phyloP scores from a whole-genome alignment of 92 coral and sea anemone species.

The Umimayanthus kanabou region DNA sequence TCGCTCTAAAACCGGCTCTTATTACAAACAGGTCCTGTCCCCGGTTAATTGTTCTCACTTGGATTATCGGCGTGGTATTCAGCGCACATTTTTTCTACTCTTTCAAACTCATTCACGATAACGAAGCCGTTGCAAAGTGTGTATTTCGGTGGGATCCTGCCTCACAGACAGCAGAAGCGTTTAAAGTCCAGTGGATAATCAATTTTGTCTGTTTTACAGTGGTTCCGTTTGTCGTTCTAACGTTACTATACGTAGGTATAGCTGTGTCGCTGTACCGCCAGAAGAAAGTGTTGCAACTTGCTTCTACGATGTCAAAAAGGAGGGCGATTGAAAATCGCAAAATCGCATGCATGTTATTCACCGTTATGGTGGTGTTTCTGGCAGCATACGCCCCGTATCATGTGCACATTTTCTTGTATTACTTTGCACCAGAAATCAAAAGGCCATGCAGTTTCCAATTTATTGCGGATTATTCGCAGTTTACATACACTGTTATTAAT shows the following conservation, averaged over 20 bases:
- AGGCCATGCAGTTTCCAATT: conserved; percentile 34
- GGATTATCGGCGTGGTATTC: conserved; percentile 19
- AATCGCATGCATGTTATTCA: conserved; percentile 13
- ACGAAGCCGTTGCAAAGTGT: not conserved
- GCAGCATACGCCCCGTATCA: conserved; percentile 28
- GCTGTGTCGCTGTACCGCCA: conserved; percentile 34
- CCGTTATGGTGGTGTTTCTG: conserved; percentile 23
- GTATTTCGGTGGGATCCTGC: conserved; percentile 25
- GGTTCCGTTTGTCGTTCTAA: conserved; percentile 13
- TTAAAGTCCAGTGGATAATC: conserved; percentile 33
- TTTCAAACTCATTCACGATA: conserved; percentile 6
- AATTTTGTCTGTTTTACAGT: conserved; percentile 38
- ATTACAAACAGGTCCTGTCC: conserved; percentile 23
- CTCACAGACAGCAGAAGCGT: conserved; percentile 27
- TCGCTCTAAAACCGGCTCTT: conserved; percentile 34
- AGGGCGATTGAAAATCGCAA: conserved; percentile 26
- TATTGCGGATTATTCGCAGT: conserved; percentile 41
- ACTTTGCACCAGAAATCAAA: conserved; percentile 7
- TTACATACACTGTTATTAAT: conserved; percentile 28
- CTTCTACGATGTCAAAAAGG: conserved; percentile 16
- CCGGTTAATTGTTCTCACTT: conserved; percentile 12
- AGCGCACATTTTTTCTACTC: conserved; percentile 41
- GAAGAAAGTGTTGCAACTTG: conserved; percentile 31
- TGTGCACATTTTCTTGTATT: conserved; percentile 27
- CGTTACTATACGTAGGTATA: conserved; percentile 15